A percentile compares a stretch with the other conserved stretches of the same genome.
phyloP scores from a whole-genome alignment of 2,888 invertebrate genomes.

The Cistogaster globosa region DNA sequence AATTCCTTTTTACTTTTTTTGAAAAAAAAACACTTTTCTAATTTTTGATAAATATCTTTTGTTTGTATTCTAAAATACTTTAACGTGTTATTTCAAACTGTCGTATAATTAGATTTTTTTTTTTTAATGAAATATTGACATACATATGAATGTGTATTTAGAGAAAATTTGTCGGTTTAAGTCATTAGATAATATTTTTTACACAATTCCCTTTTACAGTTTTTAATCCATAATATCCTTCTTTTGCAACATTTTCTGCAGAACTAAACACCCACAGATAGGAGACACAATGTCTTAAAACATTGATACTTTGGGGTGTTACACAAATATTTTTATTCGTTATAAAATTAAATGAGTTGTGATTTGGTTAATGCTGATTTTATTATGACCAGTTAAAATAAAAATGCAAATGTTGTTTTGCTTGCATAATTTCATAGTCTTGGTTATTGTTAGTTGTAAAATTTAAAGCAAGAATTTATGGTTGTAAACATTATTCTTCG shows the following conservation, averaged over 20 bases:
- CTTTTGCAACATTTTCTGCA: neutral
- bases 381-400: constrained; percentile 67
- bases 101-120: no score
- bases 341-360: constrained; percentile 14
- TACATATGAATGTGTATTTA: no score
- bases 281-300: neutral
- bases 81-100: no score
- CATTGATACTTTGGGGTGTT: neutral
- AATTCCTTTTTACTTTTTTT: no score
- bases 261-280: neutral
- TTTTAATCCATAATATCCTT: neutral
- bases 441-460: neutral
- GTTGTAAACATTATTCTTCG: neutral
- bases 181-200: neutral
- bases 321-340: constrained; percentile 4
- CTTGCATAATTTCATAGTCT: constrained; percentile 60
- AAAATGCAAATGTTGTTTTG: constrained; percentile 65
- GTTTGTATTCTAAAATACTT: no score
- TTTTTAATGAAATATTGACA: no score
- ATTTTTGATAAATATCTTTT: no score
- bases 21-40: no score
- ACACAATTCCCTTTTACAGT: constrained; percentile 5
- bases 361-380: constrained; percentile 42
- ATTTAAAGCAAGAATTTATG: neutral
- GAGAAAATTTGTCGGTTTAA: no score